A percentile compares a stretch with the other conserved stretches of the same genome.
Conservation (phyloP, 2,797 vertebrate genomes). For the Pogonophryne albipinna region DNA sequence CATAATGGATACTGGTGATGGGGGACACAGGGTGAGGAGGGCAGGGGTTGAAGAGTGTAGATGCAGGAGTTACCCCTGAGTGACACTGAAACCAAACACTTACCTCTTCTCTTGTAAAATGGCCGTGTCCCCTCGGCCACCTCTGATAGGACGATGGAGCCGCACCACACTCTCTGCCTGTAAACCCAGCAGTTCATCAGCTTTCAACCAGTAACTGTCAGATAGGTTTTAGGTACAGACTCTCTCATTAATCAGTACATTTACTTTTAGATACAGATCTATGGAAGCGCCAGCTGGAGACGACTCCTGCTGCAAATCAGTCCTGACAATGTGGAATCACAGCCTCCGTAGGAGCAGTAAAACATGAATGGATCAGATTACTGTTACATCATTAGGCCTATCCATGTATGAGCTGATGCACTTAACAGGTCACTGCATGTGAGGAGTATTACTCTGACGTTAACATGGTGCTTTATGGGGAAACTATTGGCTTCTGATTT, state of each 20-base stretch:
- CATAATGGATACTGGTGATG: conserved; percentile 64
- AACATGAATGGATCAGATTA: conserved; percentile 47
- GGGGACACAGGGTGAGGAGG: conserved; percentile 60
- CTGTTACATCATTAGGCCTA: conserved; percentile 41
- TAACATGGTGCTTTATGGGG: background rate
- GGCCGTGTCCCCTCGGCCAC: conserved; percentile 68
- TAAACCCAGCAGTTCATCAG: conserved; percentile 62
- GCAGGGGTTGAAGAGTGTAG: conserved; percentile 46
- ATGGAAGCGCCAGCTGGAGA: conserved; percentile 36
- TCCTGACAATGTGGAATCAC: conserved; percentile 61
- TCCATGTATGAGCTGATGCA: conserved; percentile 31
- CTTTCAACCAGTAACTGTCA: conserved; percentile 78
- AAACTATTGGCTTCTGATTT: background rate
- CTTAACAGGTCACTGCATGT: conserved; percentile 8
- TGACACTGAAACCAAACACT: conserved; percentile 81
- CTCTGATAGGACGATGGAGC: conserved; percentile 52
- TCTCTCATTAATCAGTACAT: conserved; percentile 63
- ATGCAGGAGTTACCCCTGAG: conserved; percentile 65
- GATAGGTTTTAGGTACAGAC: conserved; percentile 39
- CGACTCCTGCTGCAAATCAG: conserved; percentile 38
- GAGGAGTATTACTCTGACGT: background rate
- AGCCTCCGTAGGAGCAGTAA: conserved; percentile 60
- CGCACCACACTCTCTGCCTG: conserved; percentile 54
- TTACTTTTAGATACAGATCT: conserved; percentile 41
- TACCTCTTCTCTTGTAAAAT: conserved; percentile 65